phyloP scores from a whole-genome alignment of 2,113 vertebrate genomes.

The Peucedramus taeniatus region DNA sequence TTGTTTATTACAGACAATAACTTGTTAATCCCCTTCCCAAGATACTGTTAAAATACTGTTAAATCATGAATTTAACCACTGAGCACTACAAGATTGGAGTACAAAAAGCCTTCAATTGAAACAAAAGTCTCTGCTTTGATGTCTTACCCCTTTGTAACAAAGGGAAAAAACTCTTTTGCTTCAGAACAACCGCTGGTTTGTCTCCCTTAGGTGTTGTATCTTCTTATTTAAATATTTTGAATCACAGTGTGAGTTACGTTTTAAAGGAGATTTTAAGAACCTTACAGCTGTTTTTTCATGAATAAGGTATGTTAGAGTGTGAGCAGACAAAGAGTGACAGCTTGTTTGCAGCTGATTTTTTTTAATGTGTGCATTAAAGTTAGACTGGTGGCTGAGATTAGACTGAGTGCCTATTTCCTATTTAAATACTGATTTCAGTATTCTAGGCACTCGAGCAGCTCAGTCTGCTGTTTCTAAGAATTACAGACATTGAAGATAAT shows the following conservation, averaged over 20 bases:
- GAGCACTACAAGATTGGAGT: not conserved
- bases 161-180: not conserved
- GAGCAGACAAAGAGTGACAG: not conserved
- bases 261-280: not conserved
- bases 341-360: not conserved
- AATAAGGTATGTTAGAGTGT: not conserved
- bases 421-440: not conserved
- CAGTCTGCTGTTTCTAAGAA: not conserved
- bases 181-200: not conserved
- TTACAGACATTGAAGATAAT: not conserved
- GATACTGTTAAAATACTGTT: not conserved
- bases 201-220: not conserved
- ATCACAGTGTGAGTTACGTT: rapidly evolving
- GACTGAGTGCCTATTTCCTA: not conserved
- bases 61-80: not conserved
- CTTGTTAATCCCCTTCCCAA: not conserved
- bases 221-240: not conserved
- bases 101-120: not conserved
- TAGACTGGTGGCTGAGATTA: not conserved
- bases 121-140: not conserved
- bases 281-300: not conserved
- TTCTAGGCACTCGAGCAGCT: not conserved
- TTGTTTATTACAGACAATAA: not conserved
- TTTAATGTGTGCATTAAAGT: not conserved
- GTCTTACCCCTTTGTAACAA: not conserved